Evolutionary conservation across 1,140 invertebrate genomes (phyloP).

Genomic region (Bathynomus jamesi): DNA sequence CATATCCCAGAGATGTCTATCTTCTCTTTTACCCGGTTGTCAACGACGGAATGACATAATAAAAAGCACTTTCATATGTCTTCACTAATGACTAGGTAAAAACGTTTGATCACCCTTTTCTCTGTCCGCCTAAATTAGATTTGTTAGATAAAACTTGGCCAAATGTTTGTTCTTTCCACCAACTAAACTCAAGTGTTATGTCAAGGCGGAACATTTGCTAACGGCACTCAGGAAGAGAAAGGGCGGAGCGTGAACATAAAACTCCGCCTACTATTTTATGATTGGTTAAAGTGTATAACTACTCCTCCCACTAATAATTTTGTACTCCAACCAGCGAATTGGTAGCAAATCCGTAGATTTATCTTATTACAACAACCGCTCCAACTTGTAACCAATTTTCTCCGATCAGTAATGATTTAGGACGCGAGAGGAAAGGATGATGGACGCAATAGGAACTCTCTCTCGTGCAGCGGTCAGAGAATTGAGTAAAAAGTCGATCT

Average conservation of each 20-base stretch:
- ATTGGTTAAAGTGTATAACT: background rate
- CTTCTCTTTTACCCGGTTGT: background rate
- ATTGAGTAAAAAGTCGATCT: too few species aligned
- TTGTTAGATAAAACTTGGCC: background rate
- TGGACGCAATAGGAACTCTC: too few species aligned
- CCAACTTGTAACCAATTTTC: too few species aligned
- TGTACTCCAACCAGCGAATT: background rate
- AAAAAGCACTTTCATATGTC: background rate
- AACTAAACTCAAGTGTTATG: background rate
- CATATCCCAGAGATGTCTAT: background rate
- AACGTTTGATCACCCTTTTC: background rate
- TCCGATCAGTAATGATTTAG: too few species aligned
- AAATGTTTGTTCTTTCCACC: background rate
- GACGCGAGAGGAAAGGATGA: too few species aligned
- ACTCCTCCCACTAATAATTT: background rate
- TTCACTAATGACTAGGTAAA: background rate
- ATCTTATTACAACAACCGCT: too few species aligned
- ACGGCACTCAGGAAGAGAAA: background rate
- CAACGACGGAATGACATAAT: background rate
- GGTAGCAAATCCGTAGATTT: background rate
- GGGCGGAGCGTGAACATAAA: background rate
- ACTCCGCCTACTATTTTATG: background rate
- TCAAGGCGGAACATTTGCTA: background rate
- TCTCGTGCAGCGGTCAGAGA: too few species aligned
- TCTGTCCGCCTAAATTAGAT: background rate